phyloP scores from a whole-genome alignment of 2,797 vertebrate species.

The Percopsis omiscomaycus region DNA sequence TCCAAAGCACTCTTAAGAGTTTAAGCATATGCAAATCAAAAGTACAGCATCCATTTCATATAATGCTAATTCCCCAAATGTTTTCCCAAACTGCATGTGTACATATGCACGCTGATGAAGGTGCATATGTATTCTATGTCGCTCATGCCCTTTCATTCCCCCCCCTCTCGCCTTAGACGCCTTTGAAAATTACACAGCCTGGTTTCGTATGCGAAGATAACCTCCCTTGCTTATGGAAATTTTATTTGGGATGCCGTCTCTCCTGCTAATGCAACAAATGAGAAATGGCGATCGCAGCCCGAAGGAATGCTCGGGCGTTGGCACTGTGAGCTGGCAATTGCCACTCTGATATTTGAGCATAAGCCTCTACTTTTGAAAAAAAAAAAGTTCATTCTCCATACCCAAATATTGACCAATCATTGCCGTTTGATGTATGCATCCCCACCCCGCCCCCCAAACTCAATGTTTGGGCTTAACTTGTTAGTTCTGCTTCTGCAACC shows the following conservation, averaged over 20 bases:
- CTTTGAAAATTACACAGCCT: constrained; percentile 56
- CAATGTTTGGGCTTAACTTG: constrained; percentile 94
- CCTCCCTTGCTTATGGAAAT: constrained; percentile 55
- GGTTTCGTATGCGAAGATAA: constrained; percentile 71
- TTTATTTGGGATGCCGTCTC: constrained; percentile 62
- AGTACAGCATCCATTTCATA: constrained; percentile 24
- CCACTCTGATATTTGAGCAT: constrained; percentile 78
- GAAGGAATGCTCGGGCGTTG: constrained; percentile 53
- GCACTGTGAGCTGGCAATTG: constrained; percentile 41
- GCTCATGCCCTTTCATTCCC: constrained; percentile 33
- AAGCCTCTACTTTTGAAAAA: constrained; percentile 87
- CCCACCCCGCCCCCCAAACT: constrained; percentile 77
- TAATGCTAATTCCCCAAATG: constrained; percentile 56
- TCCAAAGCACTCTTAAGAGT: too few relatives aligned
- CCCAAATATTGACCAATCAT: constrained; percentile 92
- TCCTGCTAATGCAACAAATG: constrained; percentile 74
- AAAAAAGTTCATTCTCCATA: constrained; percentile 91
- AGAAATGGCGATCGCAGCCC: constrained; percentile 71
- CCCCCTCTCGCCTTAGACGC: neutral
- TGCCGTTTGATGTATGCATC: constrained; percentile 90
- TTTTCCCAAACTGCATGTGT: constrained; percentile 38
- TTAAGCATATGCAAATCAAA: too few relatives aligned
- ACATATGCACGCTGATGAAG: constrained; percentile 50
- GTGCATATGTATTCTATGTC: constrained; percentile 42
- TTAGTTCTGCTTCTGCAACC: constrained; percentile 94